Evolutionary conservation across 2,888 invertebrate species (phyloP).

Genomic region (Seira ritae): DNA sequence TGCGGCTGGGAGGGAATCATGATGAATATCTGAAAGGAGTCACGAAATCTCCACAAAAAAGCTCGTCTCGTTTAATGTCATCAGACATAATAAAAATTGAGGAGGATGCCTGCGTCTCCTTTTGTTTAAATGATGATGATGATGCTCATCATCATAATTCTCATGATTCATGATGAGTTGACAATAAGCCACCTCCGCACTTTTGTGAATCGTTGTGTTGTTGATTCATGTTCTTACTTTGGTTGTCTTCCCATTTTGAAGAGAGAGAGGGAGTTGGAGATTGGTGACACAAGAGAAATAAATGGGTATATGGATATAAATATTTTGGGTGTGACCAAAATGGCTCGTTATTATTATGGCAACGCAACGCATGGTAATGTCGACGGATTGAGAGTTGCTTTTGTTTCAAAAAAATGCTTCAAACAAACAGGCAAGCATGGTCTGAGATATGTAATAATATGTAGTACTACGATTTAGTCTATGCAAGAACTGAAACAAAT

Average conservation of each 20-base stretch:
- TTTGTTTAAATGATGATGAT: background rate
- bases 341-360: constrained; percentile 42
- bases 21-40: constrained; percentile 4
- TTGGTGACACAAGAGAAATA: constrained; percentile 14
- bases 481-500: too few relatives aligned
- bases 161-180: constrained; percentile 17
- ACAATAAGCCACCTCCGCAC: constrained; percentile 20
- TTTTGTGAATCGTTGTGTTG: background rate
- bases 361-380: background rate
- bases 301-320: background rate
- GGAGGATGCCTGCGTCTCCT: background rate
- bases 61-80: background rate
- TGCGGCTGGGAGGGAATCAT: background rate
- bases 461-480: too few relatives aligned
- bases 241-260: background rate
- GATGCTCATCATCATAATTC: constrained; percentile 18
- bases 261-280: background rate
- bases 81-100: background rate
- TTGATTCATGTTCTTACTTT: background rate
- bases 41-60: background rate
- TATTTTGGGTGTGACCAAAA: constrained; percentile 66
- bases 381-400: background rate
- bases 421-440: too few relatives aligned
- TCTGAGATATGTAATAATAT: too few relatives aligned
- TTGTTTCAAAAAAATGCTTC: background rate